phyloP scores from a whole-genome alignment of 2,888 invertebrate species.

The Hofmannophila pseudospretella region DNA sequence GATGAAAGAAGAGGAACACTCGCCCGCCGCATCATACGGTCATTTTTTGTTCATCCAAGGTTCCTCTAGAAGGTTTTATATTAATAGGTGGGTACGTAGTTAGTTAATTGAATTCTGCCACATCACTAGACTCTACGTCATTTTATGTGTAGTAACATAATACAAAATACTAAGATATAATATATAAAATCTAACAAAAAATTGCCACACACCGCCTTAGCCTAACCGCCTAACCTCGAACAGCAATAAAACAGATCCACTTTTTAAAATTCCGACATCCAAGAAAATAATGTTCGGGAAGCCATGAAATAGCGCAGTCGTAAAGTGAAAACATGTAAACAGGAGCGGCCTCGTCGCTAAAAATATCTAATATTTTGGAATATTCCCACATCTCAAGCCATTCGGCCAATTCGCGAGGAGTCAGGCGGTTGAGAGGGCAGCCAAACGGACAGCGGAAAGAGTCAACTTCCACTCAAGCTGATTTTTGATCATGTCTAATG shows the following conservation, averaged over 20 bases:
- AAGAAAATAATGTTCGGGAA: conserved; percentile 21
- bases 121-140: too few relatives aligned
- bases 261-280: conserved; percentile 13
- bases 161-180: too few relatives aligned
- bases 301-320: conserved; percentile 44
- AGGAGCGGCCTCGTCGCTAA: conserved; percentile 62
- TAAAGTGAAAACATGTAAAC: conserved; percentile 64
- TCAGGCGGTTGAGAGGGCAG: background rate
- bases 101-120: too few relatives aligned
- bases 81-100: too few relatives aligned
- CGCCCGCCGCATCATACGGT: too few relatives aligned
- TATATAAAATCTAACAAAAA: too few relatives aligned
- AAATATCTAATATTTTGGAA: conserved; percentile 63
- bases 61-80: too few relatives aligned
- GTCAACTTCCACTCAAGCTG: too few relatives aligned
- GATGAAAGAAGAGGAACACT: too few relatives aligned
- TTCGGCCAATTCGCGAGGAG: conserved; percentile 15
- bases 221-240: background rate
- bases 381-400: conserved; percentile 44
- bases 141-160: too few relatives aligned
- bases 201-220: background rate
- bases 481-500: too few relatives aligned
- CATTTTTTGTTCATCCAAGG: too few relatives aligned
- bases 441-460: background rate
- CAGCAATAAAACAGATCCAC: conserved; percentile 6